Conservation (phyloP, 2,113 vertebrate genomes). For the Eulemur macaco region DNA sequence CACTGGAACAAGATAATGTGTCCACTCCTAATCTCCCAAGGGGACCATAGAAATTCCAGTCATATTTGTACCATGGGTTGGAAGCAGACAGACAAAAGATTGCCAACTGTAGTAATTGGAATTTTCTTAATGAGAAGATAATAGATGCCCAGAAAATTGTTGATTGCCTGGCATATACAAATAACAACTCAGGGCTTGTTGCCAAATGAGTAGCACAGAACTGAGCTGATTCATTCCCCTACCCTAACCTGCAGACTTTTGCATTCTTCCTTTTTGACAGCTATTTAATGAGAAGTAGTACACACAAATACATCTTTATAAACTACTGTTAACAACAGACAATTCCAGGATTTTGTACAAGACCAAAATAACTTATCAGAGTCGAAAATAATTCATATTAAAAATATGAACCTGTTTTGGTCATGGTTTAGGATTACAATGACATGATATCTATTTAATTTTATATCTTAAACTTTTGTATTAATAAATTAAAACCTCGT, state of each 20-base stretch:
- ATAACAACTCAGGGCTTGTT: neutral
- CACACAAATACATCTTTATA: slow-evolving; percentile 15
- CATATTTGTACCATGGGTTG: slow-evolving; percentile 18
- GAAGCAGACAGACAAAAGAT: slow-evolving; percentile 30
- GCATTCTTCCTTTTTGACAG: neutral
- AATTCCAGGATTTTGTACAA: neutral
- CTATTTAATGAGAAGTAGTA: slow-evolving; percentile 30
- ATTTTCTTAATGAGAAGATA: slow-evolving; percentile 64
- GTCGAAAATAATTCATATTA: neutral
- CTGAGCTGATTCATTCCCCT: neutral
- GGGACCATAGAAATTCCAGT: neutral
- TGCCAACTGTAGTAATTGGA: slow-evolving; percentile 62
- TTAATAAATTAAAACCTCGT: neutral
- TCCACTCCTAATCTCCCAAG: neutral
- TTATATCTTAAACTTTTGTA: slow-evolving; percentile 55
- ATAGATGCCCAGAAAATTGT: slow-evolving; percentile 56
- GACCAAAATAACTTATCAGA: neutral
- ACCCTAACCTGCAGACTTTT: neutral
- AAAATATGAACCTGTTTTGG: neutral
- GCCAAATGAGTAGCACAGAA: slow-evolving; percentile 51
- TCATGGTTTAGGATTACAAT: slow-evolving; percentile 28
- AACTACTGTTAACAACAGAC: neutral
- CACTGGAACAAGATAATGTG: neutral
- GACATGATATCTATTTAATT: neutral
- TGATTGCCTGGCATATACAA: slow-evolving; percentile 47